Conservation (phyloP, 2,888 invertebrate genomes). For the Drosophila birchii region DNA sequence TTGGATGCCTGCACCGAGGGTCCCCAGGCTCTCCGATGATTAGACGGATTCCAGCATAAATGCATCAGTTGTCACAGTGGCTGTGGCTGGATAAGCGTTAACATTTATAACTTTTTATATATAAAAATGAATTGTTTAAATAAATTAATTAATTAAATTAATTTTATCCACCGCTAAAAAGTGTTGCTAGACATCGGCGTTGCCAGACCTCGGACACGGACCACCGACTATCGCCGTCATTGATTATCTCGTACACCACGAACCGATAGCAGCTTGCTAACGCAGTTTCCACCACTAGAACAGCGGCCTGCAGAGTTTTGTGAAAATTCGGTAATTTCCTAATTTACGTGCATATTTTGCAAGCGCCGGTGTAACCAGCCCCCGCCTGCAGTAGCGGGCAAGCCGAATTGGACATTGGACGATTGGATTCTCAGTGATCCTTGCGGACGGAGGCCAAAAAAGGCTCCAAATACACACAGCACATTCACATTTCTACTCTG, state of each 20-base stretch:
- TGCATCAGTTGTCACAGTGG: slow-evolving; percentile 29
- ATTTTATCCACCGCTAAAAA: too few species aligned
- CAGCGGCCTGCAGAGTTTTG: slow-evolving; percentile 39
- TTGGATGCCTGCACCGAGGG: background rate
- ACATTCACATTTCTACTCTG: slow-evolving; percentile 43
- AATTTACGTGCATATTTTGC: slow-evolving; percentile 56
- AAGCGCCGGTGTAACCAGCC: slow-evolving; percentile 35
- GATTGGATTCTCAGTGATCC: slow-evolving; percentile 4
- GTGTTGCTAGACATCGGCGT: too few species aligned
- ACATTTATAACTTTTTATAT: too few species aligned
- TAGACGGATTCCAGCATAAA: slow-evolving; percentile 5
- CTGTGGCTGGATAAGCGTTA: too few species aligned
- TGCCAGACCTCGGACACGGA: background rate
- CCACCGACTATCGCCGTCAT: background rate
- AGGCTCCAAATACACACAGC: slow-evolving; percentile 15
- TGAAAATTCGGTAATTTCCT: slow-evolving; percentile 41
- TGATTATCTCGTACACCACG: slow-evolving; percentile 9
- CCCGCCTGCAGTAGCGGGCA: background rate
- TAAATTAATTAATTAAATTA: too few species aligned
- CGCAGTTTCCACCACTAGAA: slow-evolving; percentile 25
- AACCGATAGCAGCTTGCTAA: slow-evolving; percentile 17
- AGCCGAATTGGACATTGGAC: background rate
- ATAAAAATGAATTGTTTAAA: too few species aligned
- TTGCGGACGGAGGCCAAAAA: background rate
- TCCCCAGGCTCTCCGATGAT: slow-evolving; percentile 29